Base-by-base conservation (phyloP, 2,113 vertebrate genomes). In the Pachypanchax playfairii region DNA sequence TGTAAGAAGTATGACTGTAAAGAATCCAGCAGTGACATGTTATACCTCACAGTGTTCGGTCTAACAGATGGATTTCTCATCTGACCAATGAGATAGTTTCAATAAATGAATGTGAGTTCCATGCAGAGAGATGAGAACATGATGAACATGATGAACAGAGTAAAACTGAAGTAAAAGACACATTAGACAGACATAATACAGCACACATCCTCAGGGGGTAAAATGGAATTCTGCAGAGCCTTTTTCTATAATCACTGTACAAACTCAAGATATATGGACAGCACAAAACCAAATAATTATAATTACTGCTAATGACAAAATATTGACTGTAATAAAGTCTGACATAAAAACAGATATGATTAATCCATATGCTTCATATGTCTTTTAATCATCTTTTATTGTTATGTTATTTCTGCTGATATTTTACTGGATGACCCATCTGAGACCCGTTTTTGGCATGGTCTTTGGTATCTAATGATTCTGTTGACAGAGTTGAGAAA, bases 41-140 rank as follows among this genome's bases (percentile, higher is more conserved):
- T 25, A 2, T 11, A 28, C 50, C 53, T 53, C 72, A 65, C 48
- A 36, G 56, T 3, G 18, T 55, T 58, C 44, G 18, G 15, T 14
- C 43, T 63, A 56, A 79, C 49, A 49, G 61, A 59, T 17, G 53
- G 63, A 53, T 50, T 52, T 59, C 43, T 71, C 47, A 21, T 25
- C 41, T 20, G 58, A 51, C 24, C 28, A 42, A 47, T 39, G 43
- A 9, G 29, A 33, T 31, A 18, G 25, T 57, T 64, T 70, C 22
- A 9, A 3, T 60, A n/a, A 65, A 72, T 25, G 72, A 6, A 72
- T 71, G 26, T 70, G 69, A 28, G 18, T 57, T 5, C 33, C 53
- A 33, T 67, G 38, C 25, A 58, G 24, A 48, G 51, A 63, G 53
- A 68, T 68, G 52, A 63, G 36, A 55, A 28, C 15, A 24, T 24